Conservation (phyloP, 2,797 vertebrate species). For the Gymnothorax reevesii region DNA sequence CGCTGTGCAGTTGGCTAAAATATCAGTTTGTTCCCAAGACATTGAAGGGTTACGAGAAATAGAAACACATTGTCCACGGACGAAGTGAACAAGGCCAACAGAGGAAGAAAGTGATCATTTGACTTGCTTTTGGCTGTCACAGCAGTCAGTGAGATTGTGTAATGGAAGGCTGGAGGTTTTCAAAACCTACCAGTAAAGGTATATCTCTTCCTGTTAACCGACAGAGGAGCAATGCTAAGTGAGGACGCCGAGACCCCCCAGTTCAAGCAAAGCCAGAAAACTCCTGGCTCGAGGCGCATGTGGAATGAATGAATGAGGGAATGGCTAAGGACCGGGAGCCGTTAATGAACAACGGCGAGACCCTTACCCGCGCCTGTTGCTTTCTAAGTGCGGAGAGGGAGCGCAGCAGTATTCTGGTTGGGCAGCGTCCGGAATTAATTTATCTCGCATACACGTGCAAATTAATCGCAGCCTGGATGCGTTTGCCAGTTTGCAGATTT, state of each 20-base stretch:
- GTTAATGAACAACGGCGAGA: conserved; percentile 24
- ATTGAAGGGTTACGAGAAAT: not conserved
- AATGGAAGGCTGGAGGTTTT: conserved; percentile 14
- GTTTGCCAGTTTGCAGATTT: not conserved
- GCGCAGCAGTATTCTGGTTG: not conserved
- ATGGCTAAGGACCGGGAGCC: conserved; percentile 20
- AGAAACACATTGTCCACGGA: not conserved
- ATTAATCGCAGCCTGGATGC: conserved; percentile 6
- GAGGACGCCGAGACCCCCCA: conserved; percentile 12
- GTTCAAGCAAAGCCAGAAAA: conserved; percentile 27
- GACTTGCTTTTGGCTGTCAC: not conserved
- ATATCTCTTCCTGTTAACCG: conserved; percentile 26
- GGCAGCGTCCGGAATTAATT: conserved; percentile 24
- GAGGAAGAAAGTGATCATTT: conserved; percentile 15
- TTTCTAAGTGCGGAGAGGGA: conserved; percentile 12
- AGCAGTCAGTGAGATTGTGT: not conserved
- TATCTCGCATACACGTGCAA: conserved; percentile 7
- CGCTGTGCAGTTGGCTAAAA: not conserved
- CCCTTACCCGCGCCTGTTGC: conserved; percentile 2
- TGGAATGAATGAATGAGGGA: conserved; percentile 40
- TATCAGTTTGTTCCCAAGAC: not conserved
- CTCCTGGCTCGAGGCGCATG: conserved; percentile 27
- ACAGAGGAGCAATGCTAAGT: conserved; percentile 22
- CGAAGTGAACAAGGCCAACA: not conserved
- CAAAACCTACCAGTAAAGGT: conserved; percentile 15